Conservation (phyloP, 2,888 invertebrate genomes). For the Abscondita cerata region DNA sequence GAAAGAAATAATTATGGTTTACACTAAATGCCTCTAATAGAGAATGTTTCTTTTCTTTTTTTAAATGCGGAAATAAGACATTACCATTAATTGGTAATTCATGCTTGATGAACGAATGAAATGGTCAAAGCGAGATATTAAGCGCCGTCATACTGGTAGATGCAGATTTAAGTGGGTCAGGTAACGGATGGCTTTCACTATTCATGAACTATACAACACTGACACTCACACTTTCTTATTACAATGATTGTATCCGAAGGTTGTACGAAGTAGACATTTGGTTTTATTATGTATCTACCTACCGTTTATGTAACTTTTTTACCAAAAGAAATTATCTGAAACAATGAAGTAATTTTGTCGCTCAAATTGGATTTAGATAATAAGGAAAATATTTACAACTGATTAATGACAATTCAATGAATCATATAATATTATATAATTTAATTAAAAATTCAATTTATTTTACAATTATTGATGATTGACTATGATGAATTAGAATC, state of each 20-base stretch:
- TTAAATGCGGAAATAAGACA: conserved; percentile 17
- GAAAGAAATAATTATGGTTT: no score
- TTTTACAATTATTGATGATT: no score
- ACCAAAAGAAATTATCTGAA: no score
- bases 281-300: conserved; percentile 14
- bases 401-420: no score
- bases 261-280: conserved; percentile 16
- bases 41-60: background rate
- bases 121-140: conserved; percentile 17
- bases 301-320: background rate
- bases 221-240: conserved; percentile 33
- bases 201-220: conserved; percentile 23
- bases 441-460: no score
- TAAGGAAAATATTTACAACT: no score
- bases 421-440: no score
- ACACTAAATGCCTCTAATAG: no score
- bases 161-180: conserved; percentile 29
- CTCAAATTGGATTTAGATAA: no score
- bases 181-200: conserved; percentile 33
- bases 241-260: conserved; percentile 20
- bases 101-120: conserved; percentile 11
- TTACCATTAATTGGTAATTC: conserved; percentile 7
- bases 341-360: no score
- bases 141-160: conserved; percentile 26
- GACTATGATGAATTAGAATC: no score